Base-by-base conservation (phyloP, 2,888 invertebrate genomes). In the Prenolepis imparis region DNA sequence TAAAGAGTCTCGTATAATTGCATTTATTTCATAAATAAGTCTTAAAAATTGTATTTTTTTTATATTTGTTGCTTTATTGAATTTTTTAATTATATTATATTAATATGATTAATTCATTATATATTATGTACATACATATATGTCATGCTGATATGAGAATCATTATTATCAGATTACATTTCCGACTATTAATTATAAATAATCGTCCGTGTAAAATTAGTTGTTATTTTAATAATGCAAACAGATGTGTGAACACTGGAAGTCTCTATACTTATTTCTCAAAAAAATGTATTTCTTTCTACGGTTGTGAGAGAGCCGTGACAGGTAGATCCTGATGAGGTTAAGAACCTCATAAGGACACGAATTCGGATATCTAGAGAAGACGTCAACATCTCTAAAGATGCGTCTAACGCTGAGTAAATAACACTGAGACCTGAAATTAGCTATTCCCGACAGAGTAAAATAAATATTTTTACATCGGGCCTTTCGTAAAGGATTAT, bases 401-500 rank as follows among this genome's bases (percentile, higher is more conserved):
- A 66, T 84, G 68, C 82, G 61, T 75, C 86, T 90, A 89, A 89
- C 86, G 87, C 88, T 91, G 82, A 87, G 90, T 89, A 92, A 92
- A 92, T 89, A 92, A 55, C 57, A 78, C 70, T 75, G 41, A 84
- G 78, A 77, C 83, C 82, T 41, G 36, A 92, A 93, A 94, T 94
- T 93, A 93, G 93, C 93, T 87, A 84, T 87, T 88, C 89, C 90
- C 84, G 86, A 68, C 73, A 84, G 84, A 86, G 82, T 85, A 92
- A 91, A 92, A 91, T 92, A 93, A 94, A 94, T 93, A 93, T 93
- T 93, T 91, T 93, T 88, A 74, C 90, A 88, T 87, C 90, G 88
- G 86, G 66, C 84, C 84, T 83, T 91, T 86, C 86, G 91, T 85
- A 88, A 84, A 84, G 91, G 92, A 92, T 92, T 91, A 91, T 86